Base-by-base conservation (phyloP, 37 sponge, comb jelly and placozoan genomes). In the Crambe crambe region DNA sequence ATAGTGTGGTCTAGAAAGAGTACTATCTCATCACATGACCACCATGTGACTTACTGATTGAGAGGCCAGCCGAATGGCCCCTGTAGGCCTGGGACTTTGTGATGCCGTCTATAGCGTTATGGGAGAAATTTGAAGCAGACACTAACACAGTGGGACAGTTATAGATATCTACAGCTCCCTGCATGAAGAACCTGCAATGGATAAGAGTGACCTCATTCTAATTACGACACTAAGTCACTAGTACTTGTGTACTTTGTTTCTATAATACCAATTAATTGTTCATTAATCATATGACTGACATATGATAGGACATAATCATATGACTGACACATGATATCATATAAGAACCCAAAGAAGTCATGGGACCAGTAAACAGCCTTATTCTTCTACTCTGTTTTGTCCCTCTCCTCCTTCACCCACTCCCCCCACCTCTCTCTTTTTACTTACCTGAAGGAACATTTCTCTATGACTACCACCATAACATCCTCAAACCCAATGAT, bases 41-140 rank as follows among this genome's bases (percentile, higher is more conserved):
- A 51, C 15, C 54, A 15, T 51, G 54, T 60, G 58, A 64, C 70
- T 3, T 40, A 83, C 84, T 58, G 9, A 86, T 56, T 1, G 88
- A 88, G 9, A 82, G 66, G 3, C 78, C 88, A 18, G 74, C 83
- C 2, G 88, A 58, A 41, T 82, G 78, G 39, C 88, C 83, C 36
- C 77, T 56, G 56, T 67, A 77, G 4, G 29, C 23, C 25, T 70
- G 23, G 15, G 56, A 9, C 27, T 77, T 82, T 51, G 32, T 2
- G 2, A 72, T 31, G 2, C 18, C 30, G 0, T 22, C 8, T n/a
- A 56, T 26, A 5, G 70, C 66, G 47, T 77, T 82, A 64, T 77
- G 38, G 31, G 37, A 37, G 83, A 88, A 82, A 22, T 63, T 38
- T 27, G 71, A 39, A 10, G 59, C 38, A 5, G 36, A 30, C 12